These are phyloP conservation scores for Eurystomus gularis DNA, from an alignment of 2,113 vertebrate species.

Conservation along the genomic window DNA sequence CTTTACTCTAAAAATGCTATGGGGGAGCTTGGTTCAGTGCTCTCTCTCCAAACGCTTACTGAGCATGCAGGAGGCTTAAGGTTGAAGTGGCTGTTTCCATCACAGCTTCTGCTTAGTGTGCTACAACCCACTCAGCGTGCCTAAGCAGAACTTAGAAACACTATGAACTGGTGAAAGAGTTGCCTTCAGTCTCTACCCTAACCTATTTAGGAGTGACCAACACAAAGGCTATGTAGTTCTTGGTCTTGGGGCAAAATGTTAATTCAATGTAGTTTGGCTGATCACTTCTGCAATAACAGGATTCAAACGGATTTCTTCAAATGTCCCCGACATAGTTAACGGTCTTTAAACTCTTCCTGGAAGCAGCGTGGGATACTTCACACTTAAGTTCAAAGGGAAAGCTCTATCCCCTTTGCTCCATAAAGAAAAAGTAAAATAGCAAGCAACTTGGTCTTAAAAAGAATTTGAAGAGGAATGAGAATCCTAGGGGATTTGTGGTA, in stretches of 20 bases:
- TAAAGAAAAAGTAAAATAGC: neutral
- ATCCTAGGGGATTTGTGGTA: neutral
- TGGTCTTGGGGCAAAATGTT: neutral
- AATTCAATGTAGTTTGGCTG: neutral
- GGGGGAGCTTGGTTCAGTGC: neutral
- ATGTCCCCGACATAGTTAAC: neutral
- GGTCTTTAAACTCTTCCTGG: neutral
- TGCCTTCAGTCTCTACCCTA: neutral
- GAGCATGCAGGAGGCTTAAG: neutral
- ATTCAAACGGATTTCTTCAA: neutral
- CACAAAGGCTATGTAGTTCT: neutral
- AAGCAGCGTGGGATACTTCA: neutral
- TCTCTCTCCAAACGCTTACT: neutral
- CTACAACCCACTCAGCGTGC: rapidly evolving
- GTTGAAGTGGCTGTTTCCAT: neutral
- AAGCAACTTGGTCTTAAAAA: neutral
- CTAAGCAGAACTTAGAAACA: neutral
- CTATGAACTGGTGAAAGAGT: neutral
- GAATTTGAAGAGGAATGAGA: neutral
- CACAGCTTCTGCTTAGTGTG: neutral
- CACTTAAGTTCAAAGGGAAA: neutral
- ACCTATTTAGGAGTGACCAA: neutral
- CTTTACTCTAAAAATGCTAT: neutral
- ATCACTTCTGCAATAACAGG: neutral
- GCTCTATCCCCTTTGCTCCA: neutral